phyloP scores from a whole-genome alignment of 64 coral and sea anemone genomes.

The Actinia tenebrosa region DNA sequence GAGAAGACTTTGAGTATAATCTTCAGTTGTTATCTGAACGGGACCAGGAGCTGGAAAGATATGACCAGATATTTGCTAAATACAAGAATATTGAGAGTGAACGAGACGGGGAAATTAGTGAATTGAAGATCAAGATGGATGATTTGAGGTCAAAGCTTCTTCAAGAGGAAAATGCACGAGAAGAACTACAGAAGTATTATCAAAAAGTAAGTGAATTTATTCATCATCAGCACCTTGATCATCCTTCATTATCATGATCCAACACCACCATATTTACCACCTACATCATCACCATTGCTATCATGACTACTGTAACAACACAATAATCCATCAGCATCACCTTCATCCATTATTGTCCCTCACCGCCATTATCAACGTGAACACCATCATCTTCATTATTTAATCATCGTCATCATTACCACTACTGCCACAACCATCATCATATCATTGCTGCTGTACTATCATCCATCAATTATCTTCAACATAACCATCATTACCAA shows the following conservation, averaged over 20 bases:
- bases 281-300: not conserved
- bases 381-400: not conserved
- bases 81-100: slow-evolving; percentile 54
- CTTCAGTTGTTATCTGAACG: slow-evolving; percentile 77
- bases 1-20: slow-evolving; percentile 97
- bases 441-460: not conserved
- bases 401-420: not conserved
- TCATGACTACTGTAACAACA: not conserved
- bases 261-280: not conserved
- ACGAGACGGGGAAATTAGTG: slow-evolving; percentile 83
- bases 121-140: slow-evolving; percentile 83
- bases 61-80: slow-evolving; percentile 70
- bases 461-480: not conserved
- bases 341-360: not conserved
- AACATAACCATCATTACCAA: not conserved
- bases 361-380: not conserved
- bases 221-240: not conserved
- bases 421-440: not conserved
- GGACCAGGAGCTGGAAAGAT: slow-evolving; percentile 81
- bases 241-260: not conserved
- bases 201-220: slow-evolving; percentile 51
- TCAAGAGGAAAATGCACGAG: slow-evolving; percentile 70
- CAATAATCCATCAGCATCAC: not conserved
- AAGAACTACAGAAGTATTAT: slow-evolving; percentile 86
- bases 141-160: slow-evolving; percentile 66